Evolutionary conservation across 2,113 vertebrate genomes (phyloP).

Genomic region (Cisticola juncidis): DNA sequence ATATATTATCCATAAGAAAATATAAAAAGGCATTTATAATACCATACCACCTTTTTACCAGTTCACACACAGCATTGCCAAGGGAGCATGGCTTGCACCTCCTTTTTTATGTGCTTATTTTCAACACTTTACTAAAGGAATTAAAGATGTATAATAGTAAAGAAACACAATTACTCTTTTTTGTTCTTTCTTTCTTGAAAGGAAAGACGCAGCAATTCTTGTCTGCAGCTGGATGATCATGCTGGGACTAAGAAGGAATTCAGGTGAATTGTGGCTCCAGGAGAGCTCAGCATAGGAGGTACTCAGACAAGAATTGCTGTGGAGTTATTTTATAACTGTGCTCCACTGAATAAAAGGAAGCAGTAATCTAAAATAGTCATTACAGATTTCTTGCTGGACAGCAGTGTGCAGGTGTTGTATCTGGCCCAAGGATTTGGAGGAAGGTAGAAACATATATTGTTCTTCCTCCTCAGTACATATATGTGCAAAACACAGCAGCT

Average conservation of each 20-base stretch:
- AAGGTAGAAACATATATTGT: background rate
- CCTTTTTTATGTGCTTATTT: background rate
- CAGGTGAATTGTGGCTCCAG: background rate
- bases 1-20: background rate
- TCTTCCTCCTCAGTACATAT: background rate
- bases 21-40: background rate
- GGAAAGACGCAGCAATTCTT: background rate
- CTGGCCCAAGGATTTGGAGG: background rate
- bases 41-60: background rate
- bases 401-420: fast-evolving
- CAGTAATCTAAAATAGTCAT: background rate
- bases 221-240: background rate
- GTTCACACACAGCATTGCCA: background rate
- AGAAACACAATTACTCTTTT: background rate
- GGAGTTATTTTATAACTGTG: background rate
- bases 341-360: background rate
- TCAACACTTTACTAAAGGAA: background rate
- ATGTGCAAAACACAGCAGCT: background rate
- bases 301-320: background rate
- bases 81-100: background rate
- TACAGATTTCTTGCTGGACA: background rate
- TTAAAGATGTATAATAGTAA: background rate
- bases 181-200: background rate
- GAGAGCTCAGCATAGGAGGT: background rate
- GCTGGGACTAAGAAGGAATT: background rate